A percentile compares a stretch with the other conserved stretches of the same genome.
Conservation (phyloP, 2,797 vertebrate species). For the Ficedula albicollis region DNA sequence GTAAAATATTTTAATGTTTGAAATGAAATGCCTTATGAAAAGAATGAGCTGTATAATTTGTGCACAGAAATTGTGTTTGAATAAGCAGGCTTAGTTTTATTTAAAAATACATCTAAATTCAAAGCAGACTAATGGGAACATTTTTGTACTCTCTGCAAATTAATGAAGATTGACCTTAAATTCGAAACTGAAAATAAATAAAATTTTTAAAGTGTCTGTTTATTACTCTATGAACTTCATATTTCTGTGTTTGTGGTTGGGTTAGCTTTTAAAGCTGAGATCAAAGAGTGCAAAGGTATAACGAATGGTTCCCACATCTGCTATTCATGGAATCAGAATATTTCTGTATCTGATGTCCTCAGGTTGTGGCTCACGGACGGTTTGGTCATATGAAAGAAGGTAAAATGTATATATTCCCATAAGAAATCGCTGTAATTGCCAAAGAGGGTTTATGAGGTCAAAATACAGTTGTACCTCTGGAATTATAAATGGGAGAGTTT, state of each 20-base stretch:
- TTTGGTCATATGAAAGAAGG: neutral
- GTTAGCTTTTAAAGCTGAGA: neutral
- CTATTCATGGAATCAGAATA: neutral
- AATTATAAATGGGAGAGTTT: neutral
- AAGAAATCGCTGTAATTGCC: neutral
- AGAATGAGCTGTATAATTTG: neutral
- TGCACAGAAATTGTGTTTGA: neutral
- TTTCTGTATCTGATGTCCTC: neutral
- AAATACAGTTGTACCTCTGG: neutral
- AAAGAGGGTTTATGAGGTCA: neutral
- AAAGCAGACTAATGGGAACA: neutral
- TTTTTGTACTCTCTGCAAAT: slow-evolving; percentile 25
- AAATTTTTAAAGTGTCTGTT: neutral
- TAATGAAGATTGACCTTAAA: neutral
- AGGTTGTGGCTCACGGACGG: neutral
- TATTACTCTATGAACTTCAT: neutral
- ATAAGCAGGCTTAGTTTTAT: neutral
- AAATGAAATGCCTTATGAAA: neutral
- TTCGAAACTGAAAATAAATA: slow-evolving; percentile 24
- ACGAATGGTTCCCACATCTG: neutral
- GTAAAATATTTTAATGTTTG: neutral
- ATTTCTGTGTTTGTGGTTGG: neutral
- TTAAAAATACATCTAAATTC: neutral
- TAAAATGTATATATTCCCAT: neutral
- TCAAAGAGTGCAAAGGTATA: neutral